Conservation (phyloP, 2,113 vertebrate genomes). For the Mesoclemmys tuberculata region DNA sequence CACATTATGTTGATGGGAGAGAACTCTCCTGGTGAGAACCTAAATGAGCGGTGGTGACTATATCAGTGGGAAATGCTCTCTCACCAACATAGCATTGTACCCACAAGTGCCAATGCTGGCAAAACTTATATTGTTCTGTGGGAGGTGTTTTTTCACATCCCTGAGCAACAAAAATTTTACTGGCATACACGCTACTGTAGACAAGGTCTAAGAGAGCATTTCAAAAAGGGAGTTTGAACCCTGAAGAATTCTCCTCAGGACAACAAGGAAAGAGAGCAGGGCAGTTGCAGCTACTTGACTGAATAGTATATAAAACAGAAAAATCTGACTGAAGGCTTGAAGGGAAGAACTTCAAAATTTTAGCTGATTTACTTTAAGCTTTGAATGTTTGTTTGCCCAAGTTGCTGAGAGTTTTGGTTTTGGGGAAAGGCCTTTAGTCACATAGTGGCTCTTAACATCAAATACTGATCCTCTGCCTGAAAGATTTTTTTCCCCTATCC, state of each 20-base stretch:
- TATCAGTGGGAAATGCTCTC: too few species aligned
- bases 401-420: not conserved
- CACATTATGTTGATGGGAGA: too few species aligned
- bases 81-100: too few species aligned
- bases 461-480: not conserved
- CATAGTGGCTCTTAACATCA: not conserved
- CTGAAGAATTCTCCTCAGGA: not conserved
- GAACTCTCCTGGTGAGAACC: too few species aligned
- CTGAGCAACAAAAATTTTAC: too few species aligned
- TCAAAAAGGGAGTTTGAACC: not conserved
- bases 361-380: not conserved
- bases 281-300: not conserved
- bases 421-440: not conserved
- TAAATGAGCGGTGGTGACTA: too few species aligned
- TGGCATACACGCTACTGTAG: too few species aligned
- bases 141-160: too few species aligned
- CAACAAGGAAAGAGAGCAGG: not conserved
- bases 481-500: rapidly evolving
- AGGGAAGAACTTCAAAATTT: not conserved
- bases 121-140: too few species aligned
- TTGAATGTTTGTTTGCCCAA: not conserved
- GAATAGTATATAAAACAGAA: not conserved
- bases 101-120: too few species aligned
- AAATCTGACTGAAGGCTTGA: not conserved
- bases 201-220: not conserved